phyloP scores from a whole-genome alignment of 2,888 invertebrate genomes.

The Pollenia angustigena region DNA sequence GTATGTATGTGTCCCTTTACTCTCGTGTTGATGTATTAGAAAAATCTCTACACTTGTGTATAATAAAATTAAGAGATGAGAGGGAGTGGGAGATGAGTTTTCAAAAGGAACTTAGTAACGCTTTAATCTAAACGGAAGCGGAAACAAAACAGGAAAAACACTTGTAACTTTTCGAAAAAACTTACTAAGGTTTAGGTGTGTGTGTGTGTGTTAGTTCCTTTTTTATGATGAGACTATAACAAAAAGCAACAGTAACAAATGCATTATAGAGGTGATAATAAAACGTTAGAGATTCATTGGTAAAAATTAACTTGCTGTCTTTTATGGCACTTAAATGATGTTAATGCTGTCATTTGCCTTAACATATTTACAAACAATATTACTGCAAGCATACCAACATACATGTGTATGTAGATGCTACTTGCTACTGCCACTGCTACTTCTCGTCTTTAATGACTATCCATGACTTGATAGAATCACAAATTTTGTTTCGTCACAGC shows the following conservation, averaged over 20 bases:
- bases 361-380: background rate
- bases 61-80: background rate
- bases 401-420: background rate
- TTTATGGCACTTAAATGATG: constrained; percentile 70
- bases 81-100: background rate
- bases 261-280: constrained; percentile 65
- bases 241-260: constrained; percentile 26
- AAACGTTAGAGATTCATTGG: constrained; percentile 57
- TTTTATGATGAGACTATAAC: constrained; percentile 53
- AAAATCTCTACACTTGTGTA: constrained; percentile 19
- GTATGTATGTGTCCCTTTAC: background rate
- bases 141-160: constrained; percentile 76
- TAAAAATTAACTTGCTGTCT: constrained; percentile 62
- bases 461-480: constrained; percentile 70
- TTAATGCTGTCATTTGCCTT: constrained; percentile 63
- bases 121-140: constrained; percentile 79
- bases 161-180: constrained; percentile 74
- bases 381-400: background rate
- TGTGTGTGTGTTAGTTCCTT: constrained; percentile 42
- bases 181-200: constrained; percentile 16
- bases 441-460: constrained; percentile 64
- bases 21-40: constrained; percentile 12
- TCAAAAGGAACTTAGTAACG: constrained; percentile 78
- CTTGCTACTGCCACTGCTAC: constrained; percentile 32
- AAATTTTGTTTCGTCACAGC: constrained; percentile 70